These are phyloP conservation scores for Cheilosia pagana DNA, from an alignment of 2,888 invertebrate species.

Conservation along the genomic window DNA sequence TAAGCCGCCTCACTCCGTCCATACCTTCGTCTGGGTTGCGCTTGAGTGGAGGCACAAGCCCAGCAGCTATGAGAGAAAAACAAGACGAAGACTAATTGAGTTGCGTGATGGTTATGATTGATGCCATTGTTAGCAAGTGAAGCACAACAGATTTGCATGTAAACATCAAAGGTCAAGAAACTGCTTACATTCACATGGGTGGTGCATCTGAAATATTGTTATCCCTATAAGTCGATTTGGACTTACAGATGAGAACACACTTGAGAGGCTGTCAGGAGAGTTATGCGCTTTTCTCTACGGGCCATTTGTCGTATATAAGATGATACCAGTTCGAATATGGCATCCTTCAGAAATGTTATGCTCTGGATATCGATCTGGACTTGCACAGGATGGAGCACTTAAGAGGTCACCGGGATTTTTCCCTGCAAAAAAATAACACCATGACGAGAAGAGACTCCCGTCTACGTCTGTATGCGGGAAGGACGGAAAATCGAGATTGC, in stretches of 20 bases:
- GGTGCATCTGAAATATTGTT: neutral
- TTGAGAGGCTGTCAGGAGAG: neutral
- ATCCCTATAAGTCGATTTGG: neutral
- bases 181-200: neutral
- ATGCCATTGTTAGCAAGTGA: constrained; percentile 21
- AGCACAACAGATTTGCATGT: constrained; percentile 17
- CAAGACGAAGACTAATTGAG: constrained; percentile 31
- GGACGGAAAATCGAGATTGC: neutral
- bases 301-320: neutral
- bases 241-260: neutral
- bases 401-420: constrained; percentile 32
- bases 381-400: constrained; percentile 15
- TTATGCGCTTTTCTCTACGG: neutral
- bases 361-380: constrained; percentile 7
- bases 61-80: neutral
- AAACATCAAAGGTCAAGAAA: constrained; percentile 31
- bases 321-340: neutral
- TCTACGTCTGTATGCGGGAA: neutral
- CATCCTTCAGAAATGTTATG: neutral
- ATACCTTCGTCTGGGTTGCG: neutral
- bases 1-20: neutral
- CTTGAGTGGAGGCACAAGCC: constrained; percentile 1
- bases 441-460: neutral
- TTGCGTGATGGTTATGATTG: constrained; percentile 45
- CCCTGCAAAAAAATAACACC: neutral